Evolutionary conservation across 2,888 invertebrate genomes (phyloP).

Genomic region (Brachyopa scutellaris): DNA sequence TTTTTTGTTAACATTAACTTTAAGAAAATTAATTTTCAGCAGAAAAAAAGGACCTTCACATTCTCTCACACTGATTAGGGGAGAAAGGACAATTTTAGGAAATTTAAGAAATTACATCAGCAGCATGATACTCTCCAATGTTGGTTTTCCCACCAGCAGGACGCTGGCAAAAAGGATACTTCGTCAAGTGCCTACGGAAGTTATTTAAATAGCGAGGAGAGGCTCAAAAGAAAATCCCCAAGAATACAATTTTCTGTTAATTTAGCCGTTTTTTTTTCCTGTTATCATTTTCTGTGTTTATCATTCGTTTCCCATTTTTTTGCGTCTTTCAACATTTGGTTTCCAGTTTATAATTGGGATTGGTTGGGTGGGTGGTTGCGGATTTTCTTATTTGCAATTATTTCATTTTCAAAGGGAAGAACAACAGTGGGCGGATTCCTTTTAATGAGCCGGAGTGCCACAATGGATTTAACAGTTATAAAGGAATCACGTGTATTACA

Average conservation of each 20-base stretch:
- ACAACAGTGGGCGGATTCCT: background rate
- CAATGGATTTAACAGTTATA: background rate
- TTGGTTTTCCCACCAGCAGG: background rate
- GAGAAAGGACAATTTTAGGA: conserved; percentile 25
- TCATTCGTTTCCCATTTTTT: conserved; percentile 25
- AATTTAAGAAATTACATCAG: conserved; percentile 43
- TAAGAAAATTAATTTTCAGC: conserved; percentile 58
- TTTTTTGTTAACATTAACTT: too few species aligned
- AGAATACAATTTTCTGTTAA: conserved; percentile 45
- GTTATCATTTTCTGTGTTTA: conserved; percentile 35
- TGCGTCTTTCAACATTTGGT: conserved; percentile 3
- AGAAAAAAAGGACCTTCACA: conserved; percentile 17
- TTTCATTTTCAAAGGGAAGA: background rate
- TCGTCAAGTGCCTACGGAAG: conserved; percentile 5
- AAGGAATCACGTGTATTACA: conserved; percentile 6
- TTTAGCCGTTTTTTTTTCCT: conserved; percentile 49
- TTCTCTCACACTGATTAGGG: background rate
- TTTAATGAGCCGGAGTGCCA: background rate
- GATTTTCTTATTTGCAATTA: conserved; percentile 9
- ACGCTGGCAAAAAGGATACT: conserved; percentile 12
- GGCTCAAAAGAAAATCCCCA: conserved; percentile 30
- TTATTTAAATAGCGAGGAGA: background rate
- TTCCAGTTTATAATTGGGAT: conserved; percentile 6
- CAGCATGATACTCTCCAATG: background rate
- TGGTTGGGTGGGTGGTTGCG: background rate